A percentile compares a stretch with the other conserved stretches of the same genome.
Evolutionary conservation across 1,140 invertebrate species (phyloP).

Genomic region (Penaeus chinensis): DNA sequence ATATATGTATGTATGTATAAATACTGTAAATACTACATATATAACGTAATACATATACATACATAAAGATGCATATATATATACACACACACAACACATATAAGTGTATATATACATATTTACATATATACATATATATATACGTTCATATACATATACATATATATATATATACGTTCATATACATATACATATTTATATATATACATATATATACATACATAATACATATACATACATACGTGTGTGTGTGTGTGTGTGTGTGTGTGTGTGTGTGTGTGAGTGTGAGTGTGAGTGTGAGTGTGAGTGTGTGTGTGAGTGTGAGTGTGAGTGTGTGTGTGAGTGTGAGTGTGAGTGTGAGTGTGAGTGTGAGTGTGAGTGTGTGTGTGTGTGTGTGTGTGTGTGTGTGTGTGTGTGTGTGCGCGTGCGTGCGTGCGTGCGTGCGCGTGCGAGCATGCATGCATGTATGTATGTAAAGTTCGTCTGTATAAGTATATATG

Average conservation of each 20-base stretch:
- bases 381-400: neutral
- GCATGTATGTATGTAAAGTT: neutral
- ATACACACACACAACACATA: neutral
- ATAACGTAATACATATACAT: constrained; percentile 1
- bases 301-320: no score
- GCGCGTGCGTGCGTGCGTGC: no score
- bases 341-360: neutral
- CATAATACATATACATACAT: neutral
- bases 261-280: neutral
- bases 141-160: constrained; percentile 1
- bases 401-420: neutral
- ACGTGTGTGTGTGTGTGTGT: neutral
- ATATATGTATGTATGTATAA: neutral
- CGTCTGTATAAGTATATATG: neutral
- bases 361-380: neutral
- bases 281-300: neutral
- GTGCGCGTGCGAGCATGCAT: neutral
- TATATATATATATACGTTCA: constrained; percentile 1
- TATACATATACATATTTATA: neutral
- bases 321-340: no score
- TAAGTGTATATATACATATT: neutral
- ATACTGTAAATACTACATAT: neutral
- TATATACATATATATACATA: neutral
- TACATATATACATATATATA: constrained; percentile 9
- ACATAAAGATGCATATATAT: neutral